Conservation (phyloP, 2,113 vertebrate species). For the Andinoacara biseriatus region DNA sequence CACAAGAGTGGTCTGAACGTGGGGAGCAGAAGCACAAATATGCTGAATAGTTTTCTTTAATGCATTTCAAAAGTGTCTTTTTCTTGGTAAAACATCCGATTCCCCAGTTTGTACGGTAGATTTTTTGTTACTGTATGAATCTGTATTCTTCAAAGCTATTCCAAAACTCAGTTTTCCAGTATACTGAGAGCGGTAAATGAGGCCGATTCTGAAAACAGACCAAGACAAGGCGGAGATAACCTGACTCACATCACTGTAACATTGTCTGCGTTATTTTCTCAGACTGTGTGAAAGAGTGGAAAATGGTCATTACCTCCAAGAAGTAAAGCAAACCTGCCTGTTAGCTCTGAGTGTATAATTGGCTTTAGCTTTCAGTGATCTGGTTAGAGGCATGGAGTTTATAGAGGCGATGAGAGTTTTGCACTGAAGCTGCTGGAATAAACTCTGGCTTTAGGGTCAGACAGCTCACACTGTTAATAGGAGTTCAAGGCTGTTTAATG, state of each 20-base stretch:
- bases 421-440: not conserved
- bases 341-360: not conserved
- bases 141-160: not conserved
- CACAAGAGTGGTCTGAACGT: not conserved
- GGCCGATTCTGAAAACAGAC: not conserved
- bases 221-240: not conserved
- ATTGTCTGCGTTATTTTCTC: not conserved
- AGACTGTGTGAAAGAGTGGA: not conserved
- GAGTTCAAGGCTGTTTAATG: slow-evolving; percentile 6
- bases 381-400: not conserved
- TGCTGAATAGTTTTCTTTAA: not conserved
- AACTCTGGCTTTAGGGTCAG: not conserved
- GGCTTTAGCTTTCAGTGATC: not conserved
- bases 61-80: not conserved
- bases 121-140: not conserved
- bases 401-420: not conserved
- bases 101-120: not conserved
- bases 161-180: not conserved
- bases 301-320: not conserved
- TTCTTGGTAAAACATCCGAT: not conserved
- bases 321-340: not conserved
- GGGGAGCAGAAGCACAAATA: not conserved
- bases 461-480: not conserved
- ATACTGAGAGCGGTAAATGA: not conserved
- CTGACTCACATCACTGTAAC: not conserved